Conservation (phyloP, 2,888 invertebrate species). For the Drosophila niveifrons region DNA sequence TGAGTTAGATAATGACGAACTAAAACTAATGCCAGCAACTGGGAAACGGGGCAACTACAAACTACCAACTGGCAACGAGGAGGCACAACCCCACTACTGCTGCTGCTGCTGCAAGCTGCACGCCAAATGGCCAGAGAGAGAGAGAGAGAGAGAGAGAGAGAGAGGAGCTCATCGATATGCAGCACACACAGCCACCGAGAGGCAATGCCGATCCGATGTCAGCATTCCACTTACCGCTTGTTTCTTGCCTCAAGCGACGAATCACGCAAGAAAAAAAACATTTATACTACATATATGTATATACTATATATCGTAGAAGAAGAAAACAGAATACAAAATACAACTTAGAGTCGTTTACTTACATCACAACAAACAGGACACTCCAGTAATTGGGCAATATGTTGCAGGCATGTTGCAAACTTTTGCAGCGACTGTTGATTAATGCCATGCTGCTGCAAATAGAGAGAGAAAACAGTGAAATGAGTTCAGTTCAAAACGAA, state of each 20-base stretch:
- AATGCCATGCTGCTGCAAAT: slow-evolving; percentile 79
- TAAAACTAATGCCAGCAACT: slow-evolving; percentile 62
- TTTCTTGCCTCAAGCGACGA: slow-evolving; percentile 35
- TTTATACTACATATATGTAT: too few species aligned
- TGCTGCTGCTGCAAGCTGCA: slow-evolving; percentile 26
- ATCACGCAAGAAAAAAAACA: neutral
- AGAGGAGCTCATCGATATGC: slow-evolving; percentile 69
- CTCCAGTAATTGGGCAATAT: slow-evolving; percentile 86
- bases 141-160: too few species aligned
- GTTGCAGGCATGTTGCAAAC: slow-evolving; percentile 86
- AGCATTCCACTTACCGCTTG: slow-evolving; percentile 27
- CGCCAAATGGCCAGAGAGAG: slow-evolving; percentile 9
- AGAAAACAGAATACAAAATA: slow-evolving; percentile 11
- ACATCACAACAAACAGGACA: slow-evolving; percentile 86
- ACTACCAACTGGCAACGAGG: slow-evolving; percentile 1
- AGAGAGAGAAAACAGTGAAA: slow-evolving; percentile 2
- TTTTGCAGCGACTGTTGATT: slow-evolving; percentile 85
- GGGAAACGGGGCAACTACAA: slow-evolving; percentile 9
- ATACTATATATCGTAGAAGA: neutral
- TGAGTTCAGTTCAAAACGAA: neutral
- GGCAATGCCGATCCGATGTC: slow-evolving; percentile 18
- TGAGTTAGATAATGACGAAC: slow-evolving; percentile 75
- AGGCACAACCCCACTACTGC: neutral
- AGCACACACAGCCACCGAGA: slow-evolving; percentile 52
- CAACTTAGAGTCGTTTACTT: slow-evolving; percentile 49